A percentile compares a stretch with the other conserved stretches of the same genome.
Conservation (phyloP, 2,888 invertebrate genomes). For the Lasioglossum malachurum region DNA sequence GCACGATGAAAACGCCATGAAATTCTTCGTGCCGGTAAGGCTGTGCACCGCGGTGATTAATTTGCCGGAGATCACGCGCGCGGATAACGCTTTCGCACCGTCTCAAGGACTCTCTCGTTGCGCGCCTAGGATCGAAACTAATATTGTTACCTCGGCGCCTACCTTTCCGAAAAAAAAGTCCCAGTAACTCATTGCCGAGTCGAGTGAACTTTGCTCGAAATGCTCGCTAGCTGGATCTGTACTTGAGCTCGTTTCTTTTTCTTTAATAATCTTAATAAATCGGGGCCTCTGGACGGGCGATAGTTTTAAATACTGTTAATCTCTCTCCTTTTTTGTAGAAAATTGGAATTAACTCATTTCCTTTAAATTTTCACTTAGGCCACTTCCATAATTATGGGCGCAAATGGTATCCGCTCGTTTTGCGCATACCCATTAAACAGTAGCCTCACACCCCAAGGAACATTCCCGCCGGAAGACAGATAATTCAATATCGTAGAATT, state of each 20-base stretch:
- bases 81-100: conserved; percentile 59
- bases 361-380: too few species aligned
- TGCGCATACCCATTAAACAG: background rate
- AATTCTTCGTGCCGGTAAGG: conserved; percentile 39
- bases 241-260: background rate
- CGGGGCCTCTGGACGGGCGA: background rate
- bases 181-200: background rate
- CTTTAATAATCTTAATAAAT: background rate
- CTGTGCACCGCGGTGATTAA: conserved; percentile 52
- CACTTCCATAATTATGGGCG: too few species aligned
- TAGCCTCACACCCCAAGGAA: background rate
- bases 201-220: background rate
- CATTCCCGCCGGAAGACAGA: background rate
- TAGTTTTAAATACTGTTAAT: background rate
- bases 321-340: background rate
- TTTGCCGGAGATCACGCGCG: conserved; percentile 45
- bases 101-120: conserved; percentile 36
- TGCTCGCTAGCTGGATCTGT: background rate
- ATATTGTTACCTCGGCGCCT: conserved; percentile 15
- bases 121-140: conserved; percentile 10
- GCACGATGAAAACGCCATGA: conserved; percentile 59
- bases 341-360: too few species aligned
- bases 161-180: background rate
- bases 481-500: background rate
- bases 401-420: background rate